These are phyloP conservation scores for Prietella phreatophila DNA, from an alignment of 2,113 vertebrate species.

Conservation along the genomic window DNA sequence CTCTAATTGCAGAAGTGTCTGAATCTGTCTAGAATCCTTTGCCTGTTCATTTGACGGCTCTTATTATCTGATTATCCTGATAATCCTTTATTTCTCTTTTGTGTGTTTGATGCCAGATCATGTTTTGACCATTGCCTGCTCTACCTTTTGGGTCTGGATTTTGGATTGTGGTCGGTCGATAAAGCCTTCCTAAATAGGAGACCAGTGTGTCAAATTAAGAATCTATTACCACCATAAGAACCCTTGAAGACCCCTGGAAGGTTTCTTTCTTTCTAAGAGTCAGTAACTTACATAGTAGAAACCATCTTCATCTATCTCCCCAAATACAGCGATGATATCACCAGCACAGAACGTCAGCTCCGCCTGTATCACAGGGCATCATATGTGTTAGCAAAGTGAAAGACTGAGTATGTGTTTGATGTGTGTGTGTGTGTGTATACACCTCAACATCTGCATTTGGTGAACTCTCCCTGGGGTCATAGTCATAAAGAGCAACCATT, in stretches of 20 bases:
- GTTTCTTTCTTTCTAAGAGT: neutral
- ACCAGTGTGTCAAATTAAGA: neutral
- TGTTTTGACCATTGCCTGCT: neutral
- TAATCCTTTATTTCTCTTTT: neutral
- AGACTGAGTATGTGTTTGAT: neutral
- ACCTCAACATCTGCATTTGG: conserved; percentile 94
- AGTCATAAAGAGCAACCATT: conserved; percentile 95
- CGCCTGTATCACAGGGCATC: conserved; percentile 73
- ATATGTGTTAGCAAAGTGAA: neutral
- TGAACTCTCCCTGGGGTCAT: conserved; percentile 91
- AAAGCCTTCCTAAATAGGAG: neutral
- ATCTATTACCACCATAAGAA: neutral
- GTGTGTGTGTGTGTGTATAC: conserved; percentile 36
- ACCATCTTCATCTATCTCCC: conserved; percentile 93
- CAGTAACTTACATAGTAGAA: conserved; percentile 91
- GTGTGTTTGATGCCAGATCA: neutral
- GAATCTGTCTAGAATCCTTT: neutral
- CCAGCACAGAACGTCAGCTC: conserved; percentile 91
- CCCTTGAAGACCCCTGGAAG: neutral
- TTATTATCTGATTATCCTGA: neutral
- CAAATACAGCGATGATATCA: conserved; percentile 87
- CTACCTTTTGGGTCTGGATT: no score
- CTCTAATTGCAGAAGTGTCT: neutral
- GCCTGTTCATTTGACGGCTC: neutral
- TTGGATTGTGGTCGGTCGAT: neutral